phyloP scores from a whole-genome alignment of 1,140 invertebrate species.

The Macrobrachium nipponense region DNA sequence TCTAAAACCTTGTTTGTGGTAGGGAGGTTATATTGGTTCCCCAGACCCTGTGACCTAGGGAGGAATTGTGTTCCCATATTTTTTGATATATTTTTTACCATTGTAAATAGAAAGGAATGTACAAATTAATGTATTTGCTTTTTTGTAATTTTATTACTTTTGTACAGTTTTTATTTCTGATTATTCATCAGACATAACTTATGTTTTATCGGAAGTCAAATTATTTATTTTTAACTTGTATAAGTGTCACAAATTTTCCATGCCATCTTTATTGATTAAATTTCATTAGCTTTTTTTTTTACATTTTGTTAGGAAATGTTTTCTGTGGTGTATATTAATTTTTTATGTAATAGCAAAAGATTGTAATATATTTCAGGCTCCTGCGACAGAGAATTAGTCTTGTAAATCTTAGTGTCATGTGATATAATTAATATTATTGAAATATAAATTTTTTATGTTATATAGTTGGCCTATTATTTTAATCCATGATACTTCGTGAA shows the following conservation, averaged over 20 bases:
- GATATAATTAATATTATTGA: constrained; percentile 62
- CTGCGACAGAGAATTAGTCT: constrained; percentile 54
- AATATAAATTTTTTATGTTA: constrained; percentile 63
- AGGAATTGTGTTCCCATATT: constrained; percentile 42
- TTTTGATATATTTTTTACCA: constrained; percentile 62
- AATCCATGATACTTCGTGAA: neutral
- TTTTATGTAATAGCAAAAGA: constrained; percentile 16
- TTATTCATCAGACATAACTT: constrained; percentile 42
- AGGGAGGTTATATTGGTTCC: neutral
- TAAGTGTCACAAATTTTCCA: constrained; percentile 44
- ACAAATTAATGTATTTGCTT: constrained; percentile 62
- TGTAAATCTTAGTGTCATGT: constrained; percentile 63
- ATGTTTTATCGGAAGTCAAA: constrained; percentile 40
- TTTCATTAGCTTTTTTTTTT: constrained; percentile 36
- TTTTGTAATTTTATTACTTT: constrained; percentile 61
- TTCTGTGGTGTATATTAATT: constrained; percentile 14
- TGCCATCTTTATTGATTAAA: constrained; percentile 31
- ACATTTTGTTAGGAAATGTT: constrained; percentile 18
- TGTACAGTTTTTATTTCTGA: constrained; percentile 51
- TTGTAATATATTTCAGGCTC: constrained; percentile 49
- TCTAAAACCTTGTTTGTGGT: constrained; percentile 1
- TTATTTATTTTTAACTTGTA: constrained; percentile 46
- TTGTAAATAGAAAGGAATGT: constrained; percentile 61
- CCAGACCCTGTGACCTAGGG: neutral
- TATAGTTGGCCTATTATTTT: constrained; percentile 46